Base-by-base conservation (phyloP, 2,113 vertebrate genomes). In the Coracopsis vasa region DNA sequence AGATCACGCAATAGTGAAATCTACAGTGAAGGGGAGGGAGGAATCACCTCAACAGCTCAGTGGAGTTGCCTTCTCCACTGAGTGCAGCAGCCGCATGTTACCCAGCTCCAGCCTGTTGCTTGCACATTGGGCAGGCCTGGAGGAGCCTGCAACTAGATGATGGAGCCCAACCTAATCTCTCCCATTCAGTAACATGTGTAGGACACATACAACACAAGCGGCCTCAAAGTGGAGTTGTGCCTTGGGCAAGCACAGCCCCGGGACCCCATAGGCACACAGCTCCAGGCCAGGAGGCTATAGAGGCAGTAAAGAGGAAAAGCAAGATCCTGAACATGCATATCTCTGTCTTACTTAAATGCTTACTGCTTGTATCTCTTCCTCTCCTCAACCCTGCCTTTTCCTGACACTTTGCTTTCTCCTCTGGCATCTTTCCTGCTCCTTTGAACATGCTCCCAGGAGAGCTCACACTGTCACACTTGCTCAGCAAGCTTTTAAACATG, bases 351-450 rank as follows among this genome's bases (percentile, higher is more conserved):
- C 31, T 77, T 80, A 71, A 84, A 67, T 1, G 4, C 17, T 51
- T 3, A 0, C 10, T 54, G 47, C 16, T 88, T 60, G 50, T 50
- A 33, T 39, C 42, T 92, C 88, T 96, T 88, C 56, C 54, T 78
- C 73, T 86, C 61, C 39, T 62, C 42, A 33, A 33, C 31, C 11
- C 67, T 86, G 64, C 45, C 60, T 94, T 73, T 90, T 92, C 72
- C 83, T 94, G 80, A 47, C 85, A 69, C 85, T 90, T 92, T 50
- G 56, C 94, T 93, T 94, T 95, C 86, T 94, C 83, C 48, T 86
- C 60, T 92, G 82, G 75, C 82, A 86, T 78, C 45, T 91, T 92
- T 80, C 64, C 83, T 88, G 60, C 39, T 92, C 83, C 61, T 95
- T 51, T 91, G 72, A 97, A 79, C 28, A 45, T 0, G 0, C 11